Base-by-base conservation (phyloP, 2,888 invertebrate species). In the Maniola hyperantus region DNA sequence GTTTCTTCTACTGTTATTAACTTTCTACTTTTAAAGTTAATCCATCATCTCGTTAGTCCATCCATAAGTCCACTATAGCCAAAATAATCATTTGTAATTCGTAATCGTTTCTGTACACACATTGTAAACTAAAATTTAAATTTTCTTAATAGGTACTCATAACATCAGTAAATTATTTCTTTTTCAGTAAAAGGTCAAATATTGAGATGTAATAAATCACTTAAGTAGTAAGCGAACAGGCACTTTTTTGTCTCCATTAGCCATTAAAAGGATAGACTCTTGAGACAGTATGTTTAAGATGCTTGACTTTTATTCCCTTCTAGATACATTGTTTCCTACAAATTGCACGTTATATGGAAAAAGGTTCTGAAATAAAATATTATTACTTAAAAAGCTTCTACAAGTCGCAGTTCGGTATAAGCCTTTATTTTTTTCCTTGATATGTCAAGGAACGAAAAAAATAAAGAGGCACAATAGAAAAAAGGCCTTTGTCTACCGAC, bases 401-500 rank as follows among this genome's bases (percentile, higher is more conserved):
- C 57, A 18, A 39, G 18, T 42, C 20, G 61, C 57, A 42, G 62
- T 55, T 64, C 50, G 44, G 34, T 67, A 8, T 59, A 34, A 36
- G 60, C 18, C 60, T 60, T 60, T 59, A 59, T 20, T 13, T 48
- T 66, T 66, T 65, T 71, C 54, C 63, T 57, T 57, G 61, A 70
- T 60, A 65, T 59, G 67, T 64, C 65, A 65, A 60, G 60, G 59
- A 65, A 60, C 18, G 39, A 50, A 63, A 42, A 64, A 50, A 64
- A 64, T 60, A 64, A 34, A 67, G 61, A 55, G 46, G 69, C 62
- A 42, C 62, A 63, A 66, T 61, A 62, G 54, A 61, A 65, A 67
- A 59, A 65, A 67, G 50, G 63, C 44, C 60, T 70, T 70, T 65
- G 70, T 70, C 63, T 70, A 55, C 44, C 60, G 63, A 59, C 70